Conservation (phyloP, 2,888 invertebrate species). For the Scaptomyza flava region DNA sequence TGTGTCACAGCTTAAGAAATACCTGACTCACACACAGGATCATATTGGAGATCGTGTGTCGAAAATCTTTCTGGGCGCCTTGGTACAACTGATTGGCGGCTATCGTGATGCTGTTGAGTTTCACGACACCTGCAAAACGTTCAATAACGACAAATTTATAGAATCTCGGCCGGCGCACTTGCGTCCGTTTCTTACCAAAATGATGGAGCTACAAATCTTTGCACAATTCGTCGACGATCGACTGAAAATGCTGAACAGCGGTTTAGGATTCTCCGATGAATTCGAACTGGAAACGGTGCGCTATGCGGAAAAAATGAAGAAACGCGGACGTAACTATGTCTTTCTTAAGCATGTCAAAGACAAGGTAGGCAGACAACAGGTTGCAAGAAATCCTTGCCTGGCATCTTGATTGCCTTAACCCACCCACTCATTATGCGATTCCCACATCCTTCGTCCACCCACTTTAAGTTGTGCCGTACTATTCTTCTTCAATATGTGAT, state of each 20-base stretch:
- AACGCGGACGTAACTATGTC: constrained; percentile 87
- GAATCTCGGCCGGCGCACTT: constrained; percentile 92
- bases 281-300: constrained; percentile 94
- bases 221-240: constrained; percentile 97
- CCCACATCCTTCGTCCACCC: constrained; percentile 23
- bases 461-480: constrained; percentile 21
- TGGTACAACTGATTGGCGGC: constrained; percentile 97
- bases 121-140: constrained; percentile 90
- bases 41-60: constrained; percentile 96
- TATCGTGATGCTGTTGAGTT: constrained; percentile 95
- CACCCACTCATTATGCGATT: constrained; percentile 31
- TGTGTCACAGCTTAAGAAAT: constrained; percentile 86
- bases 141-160: constrained; percentile 94
- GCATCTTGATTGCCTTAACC: constrained; percentile 42
- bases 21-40: constrained; percentile 85
- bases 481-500: constrained; percentile 22
- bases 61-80: constrained; percentile 93
- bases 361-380: constrained; percentile 87
- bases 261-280: constrained; percentile 96
- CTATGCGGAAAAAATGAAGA: constrained; percentile 85
- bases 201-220: constrained; percentile 97
- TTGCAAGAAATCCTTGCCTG: constrained; percentile 2
- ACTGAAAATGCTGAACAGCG: constrained; percentile 95
- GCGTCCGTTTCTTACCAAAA: constrained; percentile 95
- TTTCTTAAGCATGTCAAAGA: constrained; percentile 95